phyloP scores from a whole-genome alignment of 2,797 vertebrate species.

The Enteromius argenteus region DNA sequence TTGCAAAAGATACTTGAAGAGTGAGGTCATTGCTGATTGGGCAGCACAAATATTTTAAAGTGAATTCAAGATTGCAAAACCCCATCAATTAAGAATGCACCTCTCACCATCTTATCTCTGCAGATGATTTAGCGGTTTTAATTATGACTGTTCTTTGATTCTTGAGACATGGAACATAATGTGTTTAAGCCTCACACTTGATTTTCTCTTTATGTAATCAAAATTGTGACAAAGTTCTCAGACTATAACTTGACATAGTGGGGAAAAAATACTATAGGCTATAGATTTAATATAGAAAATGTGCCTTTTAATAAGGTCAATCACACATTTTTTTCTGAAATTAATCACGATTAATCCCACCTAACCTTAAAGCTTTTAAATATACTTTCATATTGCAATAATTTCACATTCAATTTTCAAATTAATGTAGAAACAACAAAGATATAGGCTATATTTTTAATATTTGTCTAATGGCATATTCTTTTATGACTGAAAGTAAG shows the following conservation, averaged over 20 bases:
- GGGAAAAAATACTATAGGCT: too few relatives aligned
- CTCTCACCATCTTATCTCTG: background rate
- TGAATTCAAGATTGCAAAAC: background rate
- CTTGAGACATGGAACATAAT: background rate
- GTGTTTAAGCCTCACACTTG: background rate
- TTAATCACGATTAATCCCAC: background rate
- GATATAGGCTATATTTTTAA: too few relatives aligned
- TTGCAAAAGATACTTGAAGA: background rate
- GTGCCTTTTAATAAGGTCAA: too few relatives aligned
- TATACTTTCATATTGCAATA: too few relatives aligned
- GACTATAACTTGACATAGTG: background rate
- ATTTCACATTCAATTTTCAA: too few relatives aligned
- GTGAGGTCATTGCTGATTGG: conserved; percentile 6
- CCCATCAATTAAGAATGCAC: background rate
- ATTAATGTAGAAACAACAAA: too few relatives aligned
- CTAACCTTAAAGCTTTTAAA: too few relatives aligned
- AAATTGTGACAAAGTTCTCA: background rate
- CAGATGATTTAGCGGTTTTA: background rate
- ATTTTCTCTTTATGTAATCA: background rate
- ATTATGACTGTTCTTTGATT: background rate
- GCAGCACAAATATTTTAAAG: conserved; percentile 12
- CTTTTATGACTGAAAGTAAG: too few relatives aligned
- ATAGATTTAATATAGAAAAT: too few relatives aligned
- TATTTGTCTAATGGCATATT: too few relatives aligned
- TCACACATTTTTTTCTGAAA: background rate